Evolutionary conservation across 1,140 invertebrate genomes (phyloP).

Genomic region (Conus betulinus): DNA sequence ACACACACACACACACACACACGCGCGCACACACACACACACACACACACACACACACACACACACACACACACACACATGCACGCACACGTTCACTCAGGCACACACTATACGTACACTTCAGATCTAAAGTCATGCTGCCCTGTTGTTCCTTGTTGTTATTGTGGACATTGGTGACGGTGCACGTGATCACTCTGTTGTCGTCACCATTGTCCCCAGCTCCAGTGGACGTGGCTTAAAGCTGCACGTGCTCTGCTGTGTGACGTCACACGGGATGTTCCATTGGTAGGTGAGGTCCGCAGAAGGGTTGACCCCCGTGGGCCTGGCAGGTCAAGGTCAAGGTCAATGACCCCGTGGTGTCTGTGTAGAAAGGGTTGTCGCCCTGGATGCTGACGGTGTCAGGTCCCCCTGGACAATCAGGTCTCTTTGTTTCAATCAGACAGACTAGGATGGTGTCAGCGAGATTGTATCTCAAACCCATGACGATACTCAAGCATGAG

Average conservation of each 20-base stretch:
- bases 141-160: background rate
- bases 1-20: background rate
- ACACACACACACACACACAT: background rate
- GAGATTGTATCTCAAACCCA: too few species aligned
- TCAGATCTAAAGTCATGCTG: background rate
- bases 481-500: too few species aligned
- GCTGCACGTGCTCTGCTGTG: background rate
- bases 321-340: background rate
- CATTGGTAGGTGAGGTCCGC: background rate
- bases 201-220: background rate
- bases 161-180: background rate
- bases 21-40: background rate
- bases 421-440: background rate
- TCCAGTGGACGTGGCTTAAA: conserved; percentile 12
- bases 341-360: background rate
- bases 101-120: background rate
- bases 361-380: background rate
- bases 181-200: conserved; percentile 1
- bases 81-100: background rate
- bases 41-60: conserved; percentile 12
- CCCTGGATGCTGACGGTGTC: background rate
- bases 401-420: background rate
- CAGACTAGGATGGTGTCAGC: too few species aligned
- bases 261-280: background rate
- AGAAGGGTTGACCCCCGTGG: background rate